Evolutionary conservation across 2,888 invertebrate genomes (phyloP).

Genomic region (Periphyllus acericola): DNA sequence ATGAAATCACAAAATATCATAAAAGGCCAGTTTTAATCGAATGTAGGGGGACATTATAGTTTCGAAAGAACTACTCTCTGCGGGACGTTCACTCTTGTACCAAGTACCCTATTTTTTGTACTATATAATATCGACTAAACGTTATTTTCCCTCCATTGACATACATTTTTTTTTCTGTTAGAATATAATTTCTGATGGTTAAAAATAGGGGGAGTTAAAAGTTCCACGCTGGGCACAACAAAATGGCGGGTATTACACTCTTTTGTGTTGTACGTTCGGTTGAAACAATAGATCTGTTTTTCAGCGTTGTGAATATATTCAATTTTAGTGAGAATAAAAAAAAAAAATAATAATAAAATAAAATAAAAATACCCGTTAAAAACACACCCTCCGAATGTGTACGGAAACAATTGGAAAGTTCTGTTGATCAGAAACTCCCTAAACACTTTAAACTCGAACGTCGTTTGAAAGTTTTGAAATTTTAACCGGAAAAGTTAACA

Average conservation of each 20-base stretch:
- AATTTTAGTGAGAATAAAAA: constrained; percentile 51
- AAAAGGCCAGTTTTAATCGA: constrained; percentile 61
- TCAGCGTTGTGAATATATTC: constrained; percentile 46
- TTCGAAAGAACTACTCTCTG: constrained; percentile 57
- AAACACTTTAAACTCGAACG: constrained; percentile 48
- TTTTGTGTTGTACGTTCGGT: constrained; percentile 51
- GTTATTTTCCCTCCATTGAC: constrained; percentile 61
- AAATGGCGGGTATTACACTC: constrained; percentile 57
- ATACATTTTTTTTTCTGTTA: constrained; percentile 56
- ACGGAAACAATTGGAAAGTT: constrained; percentile 60
- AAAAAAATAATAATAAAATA: too few relatives aligned
- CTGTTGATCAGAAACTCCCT: constrained; percentile 45
- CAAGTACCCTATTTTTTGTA: constrained; percentile 57
- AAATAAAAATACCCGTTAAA: constrained; percentile 57
- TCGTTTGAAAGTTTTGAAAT: constrained; percentile 47
- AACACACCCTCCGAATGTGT: constrained; percentile 52
- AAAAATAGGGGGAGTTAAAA: constrained; percentile 59
- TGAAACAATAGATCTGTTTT: constrained; percentile 61
- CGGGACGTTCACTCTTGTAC: constrained; percentile 59
- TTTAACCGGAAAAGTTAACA: constrained; percentile 47
- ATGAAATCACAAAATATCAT: constrained; percentile 62
- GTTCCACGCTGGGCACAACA: constrained; percentile 59
- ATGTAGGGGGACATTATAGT: constrained; percentile 51
- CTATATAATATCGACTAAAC: constrained; percentile 61
- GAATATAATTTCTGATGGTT: constrained; percentile 57